phyloP scores from a whole-genome alignment of 2,888 invertebrate species.

The Idaea dimidiata region DNA sequence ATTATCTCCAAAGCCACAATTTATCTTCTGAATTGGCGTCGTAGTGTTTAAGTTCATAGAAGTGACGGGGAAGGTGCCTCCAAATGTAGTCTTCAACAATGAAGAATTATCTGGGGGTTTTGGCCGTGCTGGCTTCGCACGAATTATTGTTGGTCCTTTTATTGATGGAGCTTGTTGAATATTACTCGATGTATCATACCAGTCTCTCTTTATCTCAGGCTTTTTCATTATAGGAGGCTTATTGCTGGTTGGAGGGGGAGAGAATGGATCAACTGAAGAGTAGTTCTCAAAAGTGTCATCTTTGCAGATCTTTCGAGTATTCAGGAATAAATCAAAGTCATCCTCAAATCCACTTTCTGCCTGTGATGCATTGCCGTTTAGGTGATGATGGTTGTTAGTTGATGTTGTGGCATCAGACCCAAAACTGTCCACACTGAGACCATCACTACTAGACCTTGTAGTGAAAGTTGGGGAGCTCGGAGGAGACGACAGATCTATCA shows the following conservation, averaged over 20 bases:
- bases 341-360: slow-evolving; percentile 92
- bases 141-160: slow-evolving; percentile 88
- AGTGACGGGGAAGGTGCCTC: slow-evolving; percentile 48
- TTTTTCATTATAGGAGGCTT: slow-evolving; percentile 71
- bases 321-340: slow-evolving; percentile 86
- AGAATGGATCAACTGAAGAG: slow-evolving; percentile 78
- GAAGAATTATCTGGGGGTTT: slow-evolving; percentile 77
- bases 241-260: slow-evolving; percentile 57
- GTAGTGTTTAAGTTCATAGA: slow-evolving; percentile 70
- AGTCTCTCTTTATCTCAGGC: slow-evolving; percentile 82
- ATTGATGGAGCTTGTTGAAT: slow-evolving; percentile 63
- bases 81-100: slow-evolving; percentile 64
- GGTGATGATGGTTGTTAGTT: slow-evolving; percentile 74
- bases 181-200: slow-evolving; percentile 82
- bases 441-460: slow-evolving; percentile 87
- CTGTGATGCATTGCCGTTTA: slow-evolving; percentile 84
- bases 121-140: slow-evolving; percentile 82
- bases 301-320: slow-evolving; percentile 61
- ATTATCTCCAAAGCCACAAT: slow-evolving; percentile 57
- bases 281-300: slow-evolving; percentile 78
- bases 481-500: slow-evolving; percentile 87
- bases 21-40: slow-evolving; percentile 66
- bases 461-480: slow-evolving; percentile 88
- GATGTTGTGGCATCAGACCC: slow-evolving; percentile 86
- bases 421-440: slow-evolving; percentile 87